Evolutionary conservation across 2,113 vertebrate species (phyloP).

Genomic region (Fulmarus glacialis): DNA sequence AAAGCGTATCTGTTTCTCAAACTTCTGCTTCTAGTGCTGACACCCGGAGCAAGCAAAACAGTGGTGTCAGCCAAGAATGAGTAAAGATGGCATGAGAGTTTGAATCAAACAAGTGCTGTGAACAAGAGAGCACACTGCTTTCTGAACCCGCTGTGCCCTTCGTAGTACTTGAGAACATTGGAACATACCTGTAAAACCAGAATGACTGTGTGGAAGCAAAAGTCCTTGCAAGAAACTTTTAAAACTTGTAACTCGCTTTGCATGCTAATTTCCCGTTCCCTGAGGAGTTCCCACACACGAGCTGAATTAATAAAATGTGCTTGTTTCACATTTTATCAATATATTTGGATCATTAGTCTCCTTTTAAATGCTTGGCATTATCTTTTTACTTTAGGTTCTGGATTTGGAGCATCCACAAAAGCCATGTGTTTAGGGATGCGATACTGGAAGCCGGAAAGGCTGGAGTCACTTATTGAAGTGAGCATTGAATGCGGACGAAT

Average conservation of each 20-base stretch:
- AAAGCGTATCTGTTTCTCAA: not conserved
- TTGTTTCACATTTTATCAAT: not conserved
- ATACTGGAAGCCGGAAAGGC: constrained; percentile 90
- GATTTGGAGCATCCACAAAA: constrained; percentile 94
- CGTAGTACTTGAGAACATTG: not conserved
- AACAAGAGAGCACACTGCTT: fast-evolving
- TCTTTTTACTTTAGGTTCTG: constrained; percentile 81
- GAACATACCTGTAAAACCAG: not conserved
- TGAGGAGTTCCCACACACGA: not conserved
- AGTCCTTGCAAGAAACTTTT: not conserved
- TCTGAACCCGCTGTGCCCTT: not conserved
- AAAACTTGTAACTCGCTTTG: not conserved
- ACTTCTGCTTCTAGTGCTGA: not conserved
- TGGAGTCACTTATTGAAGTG: constrained; percentile 91
- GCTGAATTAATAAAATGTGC: not conserved
- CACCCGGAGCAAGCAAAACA: not conserved
- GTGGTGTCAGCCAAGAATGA: not conserved
- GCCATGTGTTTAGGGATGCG: constrained; percentile 97
- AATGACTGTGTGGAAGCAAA: not conserved
- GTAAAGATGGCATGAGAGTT: not conserved
- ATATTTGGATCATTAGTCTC: not conserved
- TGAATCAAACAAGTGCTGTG: not conserved
- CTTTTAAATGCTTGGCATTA: not conserved
- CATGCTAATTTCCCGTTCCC: not conserved
- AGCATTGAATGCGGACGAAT: constrained; percentile 93